Evolutionary conservation across 2,113 vertebrate species (phyloP), one percentile per base, ranked within the genome.

Genomic region (Clinocottus analis): DNA sequence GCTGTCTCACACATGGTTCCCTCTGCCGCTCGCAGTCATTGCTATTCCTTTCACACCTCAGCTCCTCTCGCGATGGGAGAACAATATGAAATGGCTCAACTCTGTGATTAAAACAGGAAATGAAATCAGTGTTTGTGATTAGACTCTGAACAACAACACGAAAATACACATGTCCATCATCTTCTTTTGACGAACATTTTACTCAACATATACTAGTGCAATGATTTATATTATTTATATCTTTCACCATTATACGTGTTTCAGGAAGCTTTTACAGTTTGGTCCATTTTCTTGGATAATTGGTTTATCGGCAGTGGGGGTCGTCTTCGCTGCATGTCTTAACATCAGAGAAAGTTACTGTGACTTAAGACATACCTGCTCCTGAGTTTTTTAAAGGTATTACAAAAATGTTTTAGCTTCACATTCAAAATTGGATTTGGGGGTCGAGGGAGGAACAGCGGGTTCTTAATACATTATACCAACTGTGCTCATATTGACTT

Each of bases 11-110:
- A 89, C 81, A 80, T 8, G 0, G 45, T 60, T 79, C 47, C 9
- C 76, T 65, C 77, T 72, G 71, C 74, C 58, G 72, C 84, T 88
- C 72, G 13, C 68, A 85, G 86, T 93, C 89, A 91, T 94, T 94
- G 91, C 73, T 91, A 94, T 93, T 94, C 91, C 80, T 81, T 92
- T 85, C 93, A 94, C 92, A 85, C 83, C 65, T 77, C 81, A 60
- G 82, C 75, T 90, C 39, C 80, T 75, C 88, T 88, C 85, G 68
- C 85, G 77, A 86, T 70, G 60, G 66, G 31, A 78, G 72, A 88
- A 75, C 86, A 84, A 85, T 85, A 87, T 89, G 86, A 92, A 89
- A 89, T 77, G 85, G 74, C 85, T 85, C 80, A 80, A 81, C 72
- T 80, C 67, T 84, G 84, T 58, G 85, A 87, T 91, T 89, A 89